phyloP scores from a whole-genome alignment of 2,113 vertebrate species.

The Nematolebias whitei region DNA sequence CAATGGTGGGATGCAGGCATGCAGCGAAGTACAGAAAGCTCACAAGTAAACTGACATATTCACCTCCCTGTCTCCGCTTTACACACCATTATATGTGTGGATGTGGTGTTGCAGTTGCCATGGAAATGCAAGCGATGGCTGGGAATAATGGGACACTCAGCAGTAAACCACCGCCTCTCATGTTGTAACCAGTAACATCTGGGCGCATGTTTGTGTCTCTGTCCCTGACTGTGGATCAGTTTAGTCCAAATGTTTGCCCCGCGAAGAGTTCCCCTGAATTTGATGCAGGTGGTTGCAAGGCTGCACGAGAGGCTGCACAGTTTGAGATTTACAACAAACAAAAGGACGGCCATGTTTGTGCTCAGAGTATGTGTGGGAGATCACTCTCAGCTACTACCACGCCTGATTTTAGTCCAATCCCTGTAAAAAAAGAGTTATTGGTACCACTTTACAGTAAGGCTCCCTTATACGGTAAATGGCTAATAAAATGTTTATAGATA shows the following conservation, averaged over 20 bases:
- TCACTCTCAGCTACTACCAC: no score
- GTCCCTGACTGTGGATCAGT: conserved; percentile 24
- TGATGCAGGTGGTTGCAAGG: background rate
- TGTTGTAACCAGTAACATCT: conserved; percentile 33
- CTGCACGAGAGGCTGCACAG: background rate
- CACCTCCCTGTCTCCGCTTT: conserved; percentile 36
- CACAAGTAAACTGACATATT: conserved; percentile 42
- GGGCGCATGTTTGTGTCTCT: conserved; percentile 16
- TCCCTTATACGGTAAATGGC: no score
- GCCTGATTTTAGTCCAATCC: no score
- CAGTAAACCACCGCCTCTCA: conserved; percentile 19
- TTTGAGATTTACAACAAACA: no score
- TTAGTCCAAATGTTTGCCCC: conserved; percentile 20
- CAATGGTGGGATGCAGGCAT: conserved; percentile 23
- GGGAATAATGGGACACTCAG: conserved; percentile 45
- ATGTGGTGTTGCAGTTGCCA: conserved; percentile 53
- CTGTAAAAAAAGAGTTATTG: no score
- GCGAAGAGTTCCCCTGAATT: conserved; percentile 1
- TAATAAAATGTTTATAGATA: no score
- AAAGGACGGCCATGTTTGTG: no score
- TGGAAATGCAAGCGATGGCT: conserved; percentile 53
- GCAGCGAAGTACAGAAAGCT: conserved; percentile 29
- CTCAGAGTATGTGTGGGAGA: no score
- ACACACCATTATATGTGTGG: conserved; percentile 18
- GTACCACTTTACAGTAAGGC: no score